Evolutionary conservation across 2,113 vertebrate genomes (phyloP).

Genomic region (Trochalopteron elliotii): DNA sequence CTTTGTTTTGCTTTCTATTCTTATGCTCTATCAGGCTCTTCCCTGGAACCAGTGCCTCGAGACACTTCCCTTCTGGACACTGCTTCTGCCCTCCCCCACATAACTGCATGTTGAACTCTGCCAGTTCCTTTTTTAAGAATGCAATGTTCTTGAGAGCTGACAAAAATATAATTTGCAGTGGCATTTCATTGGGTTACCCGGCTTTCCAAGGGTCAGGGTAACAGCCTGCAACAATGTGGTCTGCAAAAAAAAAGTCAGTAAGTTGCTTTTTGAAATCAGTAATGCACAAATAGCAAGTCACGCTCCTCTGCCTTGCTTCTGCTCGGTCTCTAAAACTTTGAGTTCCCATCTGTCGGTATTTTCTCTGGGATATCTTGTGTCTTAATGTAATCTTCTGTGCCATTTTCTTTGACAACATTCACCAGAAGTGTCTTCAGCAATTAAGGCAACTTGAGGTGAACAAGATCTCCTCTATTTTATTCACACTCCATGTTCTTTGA

Average conservation of each 20-base stretch:
- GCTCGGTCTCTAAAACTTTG: not conserved
- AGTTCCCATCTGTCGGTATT: not conserved
- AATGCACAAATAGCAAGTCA: constrained; percentile 5
- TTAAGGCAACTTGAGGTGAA: not conserved
- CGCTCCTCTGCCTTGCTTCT: not conserved
- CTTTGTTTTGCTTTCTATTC: constrained; percentile 32
- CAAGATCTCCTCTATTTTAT: not conserved
- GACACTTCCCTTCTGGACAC: constrained; percentile 3
- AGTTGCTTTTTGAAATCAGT: constrained; percentile 3
- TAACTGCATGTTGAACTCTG: not conserved
- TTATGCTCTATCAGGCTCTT: not conserved
- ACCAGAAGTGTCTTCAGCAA: not conserved
- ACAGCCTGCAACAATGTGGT: constrained; percentile 18
- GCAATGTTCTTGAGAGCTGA: not conserved
- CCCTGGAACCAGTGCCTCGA: not conserved
- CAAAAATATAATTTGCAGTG: constrained; percentile 34
- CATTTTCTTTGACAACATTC: not conserved
- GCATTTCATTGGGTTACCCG: not conserved
- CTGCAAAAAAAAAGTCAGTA: not conserved
- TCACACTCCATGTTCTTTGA: not conserved
- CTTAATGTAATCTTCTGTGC: not conserved
- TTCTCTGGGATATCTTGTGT: not conserved
- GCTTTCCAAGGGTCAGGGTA: constrained; percentile 6
- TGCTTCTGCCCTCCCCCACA: not conserved
- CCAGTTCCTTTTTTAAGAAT: constrained; percentile 43